These are phyloP conservation scores for Thrips palmi DNA, from an alignment of 1,140 invertebrate species.

Conservation along the genomic window DNA sequence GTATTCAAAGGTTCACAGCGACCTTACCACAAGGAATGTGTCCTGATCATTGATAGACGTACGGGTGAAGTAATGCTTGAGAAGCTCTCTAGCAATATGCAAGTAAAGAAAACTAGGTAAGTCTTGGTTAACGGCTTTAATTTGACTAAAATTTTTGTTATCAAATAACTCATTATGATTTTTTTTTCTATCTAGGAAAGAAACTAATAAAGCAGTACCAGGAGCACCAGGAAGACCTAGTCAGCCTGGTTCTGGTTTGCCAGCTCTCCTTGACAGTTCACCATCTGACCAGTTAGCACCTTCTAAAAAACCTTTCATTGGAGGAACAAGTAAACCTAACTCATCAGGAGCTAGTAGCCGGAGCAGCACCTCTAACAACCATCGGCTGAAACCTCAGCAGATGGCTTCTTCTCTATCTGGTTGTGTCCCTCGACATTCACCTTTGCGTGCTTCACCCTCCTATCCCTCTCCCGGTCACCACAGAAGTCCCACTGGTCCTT, in stretches of 20 bases:
- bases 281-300: not conserved
- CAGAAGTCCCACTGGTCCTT: constrained; percentile 29
- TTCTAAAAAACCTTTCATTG: not conserved
- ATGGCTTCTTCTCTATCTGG: not conserved
- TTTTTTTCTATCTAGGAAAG: not conserved
- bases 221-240: too few species aligned
- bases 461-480: constrained; percentile 25
- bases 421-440: constrained; percentile 27
- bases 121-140: constrained; percentile 18
- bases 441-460: constrained; percentile 29
- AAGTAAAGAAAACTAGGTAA: constrained; percentile 82
- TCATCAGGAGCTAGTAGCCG: not conserved
- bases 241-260: too few species aligned
- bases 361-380: constrained; percentile 1
- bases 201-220: constrained; percentile 3
- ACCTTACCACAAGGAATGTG: constrained; percentile 83
- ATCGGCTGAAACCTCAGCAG: constrained; percentile 9
- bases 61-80: constrained; percentile 88
- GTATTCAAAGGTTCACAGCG: constrained; percentile 86
- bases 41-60: constrained; percentile 77
- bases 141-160: not conserved
- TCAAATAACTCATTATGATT: not conserved
- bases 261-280: too few species aligned
- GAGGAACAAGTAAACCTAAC: constrained; percentile 5
- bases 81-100: constrained; percentile 73